Evolutionary conservation across 2,888 invertebrate species (phyloP), one percentile per base, ranked within the genome.

Genomic region (Scrobipalpa costella): DNA sequence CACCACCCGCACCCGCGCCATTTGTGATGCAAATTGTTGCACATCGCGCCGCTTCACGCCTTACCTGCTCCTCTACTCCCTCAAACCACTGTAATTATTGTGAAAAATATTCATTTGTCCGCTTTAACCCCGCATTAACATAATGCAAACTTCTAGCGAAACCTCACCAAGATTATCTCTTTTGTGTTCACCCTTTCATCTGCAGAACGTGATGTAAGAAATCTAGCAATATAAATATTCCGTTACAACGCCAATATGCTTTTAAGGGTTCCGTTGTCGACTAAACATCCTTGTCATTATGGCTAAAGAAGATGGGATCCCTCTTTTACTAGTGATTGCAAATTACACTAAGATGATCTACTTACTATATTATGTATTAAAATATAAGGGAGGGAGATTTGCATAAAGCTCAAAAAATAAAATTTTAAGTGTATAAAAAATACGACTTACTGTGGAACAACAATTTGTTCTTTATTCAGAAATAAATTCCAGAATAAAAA

Each of bases 61-160:
- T 87, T 85, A 84, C 88, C 88, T 86, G 85, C 80, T 78, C 76
- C 17, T 19, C 44, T 57, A 36, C 38, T 33, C 33, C 34, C 58
- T 19, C 81, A 55, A 81, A 80, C 84, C 81, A 73, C 81, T 77
- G 77, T 82, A 85, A 89, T 90, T 90, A 90, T 88, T 84, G 78
- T 83, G 84, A 88, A 89, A 89, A 89, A 89, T 90, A 88, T 88
- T 88, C 88, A 87, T 87, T 87, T 87, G 83, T 84, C 78, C 76
- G 80, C 82, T 76, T 79, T 79, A 74, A 84, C 72, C 79, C 71
- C 70, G 73, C 80, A 79, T 86, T 83, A 81, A 67, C 84, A 85
- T 85, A 81, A 82, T 79, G 77, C 75, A 69, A 38, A 0, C 3
- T n/a, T 40, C n/a, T 15, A 5, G 60, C 27, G 15, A 15, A 59